These are phyloP conservation scores for Muscicapa comitata DNA, from an alignment of 2,797 vertebrate species.

Conservation along the genomic window DNA sequence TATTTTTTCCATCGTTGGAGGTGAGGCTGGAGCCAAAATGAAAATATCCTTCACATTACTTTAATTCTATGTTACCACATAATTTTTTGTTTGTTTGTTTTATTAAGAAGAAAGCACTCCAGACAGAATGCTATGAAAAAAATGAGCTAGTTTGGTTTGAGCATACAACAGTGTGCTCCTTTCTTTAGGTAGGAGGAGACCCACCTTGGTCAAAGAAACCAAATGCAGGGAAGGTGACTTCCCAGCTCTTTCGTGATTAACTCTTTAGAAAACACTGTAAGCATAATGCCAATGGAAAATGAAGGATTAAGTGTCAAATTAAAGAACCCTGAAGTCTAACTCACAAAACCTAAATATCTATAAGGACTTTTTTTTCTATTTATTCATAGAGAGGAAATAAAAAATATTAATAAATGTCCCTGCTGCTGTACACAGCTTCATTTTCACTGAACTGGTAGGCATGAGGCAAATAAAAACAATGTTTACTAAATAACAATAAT, in stretches of 20 bases:
- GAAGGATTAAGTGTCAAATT: not conserved
- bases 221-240: slow-evolving; percentile 1
- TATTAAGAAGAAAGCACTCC: not conserved
- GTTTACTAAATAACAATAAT: not conserved
- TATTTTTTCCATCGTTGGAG: not conserved
- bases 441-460: not conserved
- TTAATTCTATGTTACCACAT: not conserved
- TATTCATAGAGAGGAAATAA: not conserved
- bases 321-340: not conserved
- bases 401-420: not conserved
- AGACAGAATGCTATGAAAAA: not conserved
- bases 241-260: not conserved
- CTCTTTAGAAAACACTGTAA: not conserved
- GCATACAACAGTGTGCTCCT: not conserved
- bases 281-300: not conserved
- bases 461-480: not conserved
- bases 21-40: not conserved
- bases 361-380: not conserved
- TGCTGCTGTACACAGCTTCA: not conserved
- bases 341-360: not conserved
- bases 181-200: not conserved
- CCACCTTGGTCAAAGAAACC: not conserved
- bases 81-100: not conserved
- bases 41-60: not conserved
- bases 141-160: not conserved